Percentiles rank a stretch among this genome's conserved stretches.
phyloP scores from a whole-genome alignment of 2,113 vertebrate species.

The Irena cyanogastra region DNA sequence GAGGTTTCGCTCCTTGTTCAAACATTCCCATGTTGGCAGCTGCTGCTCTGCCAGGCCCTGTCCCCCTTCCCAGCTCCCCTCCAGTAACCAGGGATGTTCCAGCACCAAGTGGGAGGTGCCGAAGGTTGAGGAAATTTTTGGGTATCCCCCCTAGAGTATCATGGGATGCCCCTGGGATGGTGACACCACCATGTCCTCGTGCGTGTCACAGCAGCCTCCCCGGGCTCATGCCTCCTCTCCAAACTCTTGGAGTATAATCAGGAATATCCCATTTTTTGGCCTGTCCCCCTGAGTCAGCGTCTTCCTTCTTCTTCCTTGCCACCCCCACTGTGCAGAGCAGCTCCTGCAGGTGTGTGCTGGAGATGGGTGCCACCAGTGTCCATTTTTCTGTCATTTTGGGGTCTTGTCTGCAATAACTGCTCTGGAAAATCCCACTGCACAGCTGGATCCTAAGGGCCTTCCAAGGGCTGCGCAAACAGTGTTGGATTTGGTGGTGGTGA shows the following conservation, averaged over 20 bases:
- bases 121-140: neutral
- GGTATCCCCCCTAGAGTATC: too few species aligned
- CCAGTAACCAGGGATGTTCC: neutral
- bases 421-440: rapidly evolving
- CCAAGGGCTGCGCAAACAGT: neutral
- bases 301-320: neutral
- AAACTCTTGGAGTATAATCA: neutral
- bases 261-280: neutral
- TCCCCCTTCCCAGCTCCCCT: neutral
- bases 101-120: neutral
- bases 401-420: rapidly evolving
- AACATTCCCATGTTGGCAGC: slow-evolving; percentile 46
- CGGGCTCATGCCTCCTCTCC: rapidly evolving
- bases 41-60: neutral
- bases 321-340: neutral
- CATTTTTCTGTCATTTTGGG: neutral
- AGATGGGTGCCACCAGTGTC: rapidly evolving
- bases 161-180: neutral
- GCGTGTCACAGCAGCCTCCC: rapidly evolving
- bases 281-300: rapidly evolving
- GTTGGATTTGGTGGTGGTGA: neutral
- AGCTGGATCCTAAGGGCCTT: neutral
- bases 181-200: rapidly evolving
- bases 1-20: slow-evolving; percentile 31
- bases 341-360: neutral